These are phyloP conservation scores for Lanius collurio DNA, from an alignment of 2,113 vertebrate species.

Conservation along the genomic window DNA sequence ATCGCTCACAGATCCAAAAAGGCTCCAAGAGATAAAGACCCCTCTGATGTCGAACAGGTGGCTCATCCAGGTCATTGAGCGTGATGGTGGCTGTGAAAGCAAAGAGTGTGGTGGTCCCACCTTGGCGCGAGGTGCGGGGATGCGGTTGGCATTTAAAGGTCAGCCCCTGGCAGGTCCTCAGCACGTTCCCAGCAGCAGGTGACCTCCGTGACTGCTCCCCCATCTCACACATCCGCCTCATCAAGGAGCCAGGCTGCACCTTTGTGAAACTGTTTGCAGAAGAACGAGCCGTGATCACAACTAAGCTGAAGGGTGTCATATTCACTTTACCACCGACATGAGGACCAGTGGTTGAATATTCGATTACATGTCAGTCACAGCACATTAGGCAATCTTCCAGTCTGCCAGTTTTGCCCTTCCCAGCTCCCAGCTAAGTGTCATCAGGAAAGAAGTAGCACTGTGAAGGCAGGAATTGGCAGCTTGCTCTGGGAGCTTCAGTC, in stretches of 20 bases:
- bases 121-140: background rate
- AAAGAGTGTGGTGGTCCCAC: background rate
- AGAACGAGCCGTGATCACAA: conserved; percentile 54
- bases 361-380: conserved; percentile 67
- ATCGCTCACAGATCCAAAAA: background rate
- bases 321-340: conserved; percentile 29
- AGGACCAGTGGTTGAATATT: conserved; percentile 64
- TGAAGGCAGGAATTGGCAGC: background rate
- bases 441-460: conserved; percentile 4
- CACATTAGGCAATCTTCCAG: conserved; percentile 71
- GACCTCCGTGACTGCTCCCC: conserved; percentile 42
- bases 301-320: conserved; percentile 50
- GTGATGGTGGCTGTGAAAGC: background rate
- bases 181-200: background rate
- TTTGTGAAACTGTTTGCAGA: conserved; percentile 53
- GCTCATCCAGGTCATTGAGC: conserved; percentile 9
- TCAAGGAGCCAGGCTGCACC: conserved; percentile 30
- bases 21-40: background rate
- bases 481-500: background rate
- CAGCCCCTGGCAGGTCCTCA: background rate
- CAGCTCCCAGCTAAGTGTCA: conserved; percentile 60
- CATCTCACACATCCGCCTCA: conserved; percentile 31
- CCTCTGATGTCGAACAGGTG: conserved; percentile 32
- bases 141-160: conserved; percentile 44
- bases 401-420: conserved; percentile 63